Conservation (phyloP, 2,113 vertebrate species). For the Lota lota region DNA sequence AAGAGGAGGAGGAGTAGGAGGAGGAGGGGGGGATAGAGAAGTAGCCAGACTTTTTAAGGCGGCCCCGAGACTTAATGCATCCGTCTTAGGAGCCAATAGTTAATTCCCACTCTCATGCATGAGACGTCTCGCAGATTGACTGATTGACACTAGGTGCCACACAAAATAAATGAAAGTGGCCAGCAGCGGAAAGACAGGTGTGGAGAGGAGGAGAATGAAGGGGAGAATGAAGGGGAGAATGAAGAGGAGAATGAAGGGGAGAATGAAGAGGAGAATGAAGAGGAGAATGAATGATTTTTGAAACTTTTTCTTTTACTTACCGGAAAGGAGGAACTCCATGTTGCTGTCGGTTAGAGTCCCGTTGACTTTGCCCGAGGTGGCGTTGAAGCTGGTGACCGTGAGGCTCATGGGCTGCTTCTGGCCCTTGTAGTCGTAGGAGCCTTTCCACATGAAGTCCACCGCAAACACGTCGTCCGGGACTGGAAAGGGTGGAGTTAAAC, state of each 20-base stretch:
- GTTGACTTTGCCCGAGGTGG: constrained; percentile 89
- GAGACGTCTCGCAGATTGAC: constrained; percentile 25
- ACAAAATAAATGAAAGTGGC: constrained; percentile 62
- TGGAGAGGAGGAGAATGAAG: constrained; percentile 8
- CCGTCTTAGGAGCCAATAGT: constrained; percentile 54
- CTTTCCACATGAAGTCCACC: constrained; percentile 94
- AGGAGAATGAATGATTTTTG: no score
- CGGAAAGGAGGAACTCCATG: constrained; percentile 91
- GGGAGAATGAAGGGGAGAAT: no score
- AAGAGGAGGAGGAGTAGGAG: constrained; percentile 10
- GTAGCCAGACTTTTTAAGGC: constrained; percentile 16
- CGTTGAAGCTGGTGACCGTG: constrained; percentile 89
- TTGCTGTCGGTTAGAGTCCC: constrained; percentile 89
- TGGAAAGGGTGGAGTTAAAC: constrained; percentile 38
- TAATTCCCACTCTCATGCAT: constrained; percentile 64
- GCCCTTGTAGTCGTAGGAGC: constrained; percentile 92
- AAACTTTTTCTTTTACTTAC: constrained; percentile 72
- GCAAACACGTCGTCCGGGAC: constrained; percentile 95
- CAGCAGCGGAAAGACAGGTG: constrained; percentile 32
- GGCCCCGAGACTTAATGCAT: constrained; percentile 32
- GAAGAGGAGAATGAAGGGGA: no score
- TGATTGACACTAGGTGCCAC: constrained; percentile 45
- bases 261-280: no score
- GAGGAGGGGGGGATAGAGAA: constrained; percentile 17
- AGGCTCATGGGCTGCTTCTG: constrained; percentile 93